Evolutionary conservation across 2,797 vertebrate genomes (phyloP).

Genomic region (Sternotherus odoratus): DNA sequence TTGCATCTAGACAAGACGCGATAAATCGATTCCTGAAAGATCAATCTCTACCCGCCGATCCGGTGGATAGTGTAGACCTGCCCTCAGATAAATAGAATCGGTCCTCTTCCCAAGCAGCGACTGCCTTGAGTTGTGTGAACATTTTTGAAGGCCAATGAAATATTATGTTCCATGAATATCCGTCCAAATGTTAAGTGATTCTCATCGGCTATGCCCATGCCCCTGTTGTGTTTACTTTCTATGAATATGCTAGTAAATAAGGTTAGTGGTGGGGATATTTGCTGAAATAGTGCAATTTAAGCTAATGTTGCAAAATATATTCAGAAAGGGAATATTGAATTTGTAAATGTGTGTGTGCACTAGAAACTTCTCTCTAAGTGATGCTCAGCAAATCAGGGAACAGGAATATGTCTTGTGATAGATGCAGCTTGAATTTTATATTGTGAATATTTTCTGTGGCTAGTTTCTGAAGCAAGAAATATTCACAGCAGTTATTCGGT

Average conservation of each 20-base stretch:
- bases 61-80: too few relatives aligned
- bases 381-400: not conserved
- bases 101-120: not conserved
- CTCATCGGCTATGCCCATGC: not conserved
- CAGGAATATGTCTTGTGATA: not conserved
- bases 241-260: not conserved
- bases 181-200: accelerated
- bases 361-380: accelerated
- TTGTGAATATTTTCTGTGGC: not conserved
- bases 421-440: not conserved
- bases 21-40: too few relatives aligned
- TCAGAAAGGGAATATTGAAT: not conserved
- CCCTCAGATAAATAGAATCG: accelerated
- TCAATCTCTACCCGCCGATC: too few relatives aligned
- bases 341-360: not conserved
- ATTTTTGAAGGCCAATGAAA: accelerated
- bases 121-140: not conserved
- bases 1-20: too few relatives aligned
- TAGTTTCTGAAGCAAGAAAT: not conserved
- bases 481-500: not conserved
- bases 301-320: accelerated
- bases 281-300: not conserved
- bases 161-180: accelerated
- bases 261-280: not conserved
- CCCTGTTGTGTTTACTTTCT: not conserved